Evolutionary conservation across 2,888 invertebrate species (phyloP), one percentile per base, ranked within the genome.

Genomic region (Caenorhabditis angaria): DNA sequence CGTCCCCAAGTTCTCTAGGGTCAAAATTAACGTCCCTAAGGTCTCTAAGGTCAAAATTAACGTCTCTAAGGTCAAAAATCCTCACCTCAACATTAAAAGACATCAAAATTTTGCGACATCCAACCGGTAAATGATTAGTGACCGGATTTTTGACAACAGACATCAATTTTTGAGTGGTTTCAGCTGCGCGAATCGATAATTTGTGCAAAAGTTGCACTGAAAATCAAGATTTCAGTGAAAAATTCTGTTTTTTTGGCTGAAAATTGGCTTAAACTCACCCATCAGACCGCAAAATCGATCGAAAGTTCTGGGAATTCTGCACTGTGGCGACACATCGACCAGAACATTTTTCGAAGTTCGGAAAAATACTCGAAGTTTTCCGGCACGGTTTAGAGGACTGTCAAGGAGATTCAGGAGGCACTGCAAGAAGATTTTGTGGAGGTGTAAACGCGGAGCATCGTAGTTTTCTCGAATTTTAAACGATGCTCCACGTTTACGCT

Each of bases 391-490:
- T 51, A 99, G 89, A 0, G 99, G 99, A 72, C 96, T 96, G 88
- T 99, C 97, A 90, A 97, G 92, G 57, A 99, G 90, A 96, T 97
- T 99, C 0, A 99, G 90, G 20, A 99, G 90, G 88, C 97, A 97
- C 89, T 91, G 79, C 65, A 57, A 57, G 32, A 32, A 22, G 25
- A 24, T 14, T 22, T 54, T 22, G 18, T 12, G 5, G n/a, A 51
- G n/a, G n/a, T n/a, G n/a, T n/a, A n/a, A n/a, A n/a, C n/a, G n/a
- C n/a, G n/a, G n/a, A n/a, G n/a, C n/a, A n/a, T n/a, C n/a, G n/a
- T n/a, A n/a, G 20, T 32, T 32, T 32, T 32, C 50, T 50, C 4
- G 20, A n/a, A n/a, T n/a, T n/a, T n/a, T n/a, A n/a, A n/a, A n/a
- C n/a, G n/a, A n/a, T n/a, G n/a, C n/a, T n/a, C n/a, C n/a, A n/a